These are phyloP conservation scores for Gulo gulo DNA, from an alignment of 2,113 vertebrate species.

Conservation along the genomic window DNA sequence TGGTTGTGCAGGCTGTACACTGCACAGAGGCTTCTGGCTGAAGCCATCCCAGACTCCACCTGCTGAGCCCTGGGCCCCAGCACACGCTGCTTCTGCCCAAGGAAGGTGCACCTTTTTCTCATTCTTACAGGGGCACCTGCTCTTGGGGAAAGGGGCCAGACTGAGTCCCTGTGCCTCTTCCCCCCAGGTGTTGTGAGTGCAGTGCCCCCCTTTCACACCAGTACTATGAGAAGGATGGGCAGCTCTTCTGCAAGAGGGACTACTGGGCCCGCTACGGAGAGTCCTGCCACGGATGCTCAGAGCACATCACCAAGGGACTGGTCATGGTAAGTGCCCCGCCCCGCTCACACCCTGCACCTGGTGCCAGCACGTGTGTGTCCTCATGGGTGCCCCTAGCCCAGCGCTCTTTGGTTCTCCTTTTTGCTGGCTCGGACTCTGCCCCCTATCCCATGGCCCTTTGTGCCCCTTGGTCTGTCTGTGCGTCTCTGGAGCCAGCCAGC, in stretches of 20 bases:
- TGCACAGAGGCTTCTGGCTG: accelerated
- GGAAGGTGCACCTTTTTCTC: not conserved
- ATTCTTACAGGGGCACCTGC: not conserved
- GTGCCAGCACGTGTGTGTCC: accelerated
- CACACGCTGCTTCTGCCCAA: not conserved
- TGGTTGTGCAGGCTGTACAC: not conserved
- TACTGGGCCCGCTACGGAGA: conserved; percentile 96
- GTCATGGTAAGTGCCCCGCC: conserved; percentile 90
- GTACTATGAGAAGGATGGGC: conserved; percentile 98
- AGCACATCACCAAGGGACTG: conserved; percentile 96
- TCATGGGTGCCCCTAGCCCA: not conserved
- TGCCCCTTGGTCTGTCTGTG: not conserved
- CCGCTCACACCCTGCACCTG: accelerated
- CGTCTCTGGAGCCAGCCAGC: not conserved
- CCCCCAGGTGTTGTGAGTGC: conserved; percentile 93
- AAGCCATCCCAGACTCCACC: not conserved
- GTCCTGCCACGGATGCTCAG: conserved; percentile 95
- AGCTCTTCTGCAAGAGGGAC: conserved; percentile 97
- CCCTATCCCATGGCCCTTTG: not conserved
- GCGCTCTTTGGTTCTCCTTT: not conserved
- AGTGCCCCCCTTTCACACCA: conserved; percentile 93
- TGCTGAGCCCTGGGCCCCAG: not conserved
- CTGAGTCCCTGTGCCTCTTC: not conserved
- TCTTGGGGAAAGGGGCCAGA: accelerated
- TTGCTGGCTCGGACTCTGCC: not conserved